phyloP scores from a whole-genome alignment of 2,888 invertebrate species.

The Lithophane ornitopus region DNA sequence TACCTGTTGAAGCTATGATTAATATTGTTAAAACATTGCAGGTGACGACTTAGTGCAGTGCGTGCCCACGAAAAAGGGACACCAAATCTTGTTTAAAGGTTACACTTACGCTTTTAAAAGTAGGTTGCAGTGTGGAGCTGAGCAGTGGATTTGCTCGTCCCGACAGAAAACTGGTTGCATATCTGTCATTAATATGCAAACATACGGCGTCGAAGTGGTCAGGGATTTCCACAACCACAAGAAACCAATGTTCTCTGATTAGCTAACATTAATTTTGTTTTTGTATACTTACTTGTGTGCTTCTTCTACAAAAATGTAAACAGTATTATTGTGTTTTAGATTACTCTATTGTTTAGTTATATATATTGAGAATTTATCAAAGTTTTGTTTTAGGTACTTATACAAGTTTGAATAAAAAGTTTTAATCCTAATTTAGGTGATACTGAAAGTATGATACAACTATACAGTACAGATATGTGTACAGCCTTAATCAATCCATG shows the following conservation, averaged over 20 bases:
- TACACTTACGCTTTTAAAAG: constrained; percentile 87
- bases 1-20: constrained; percentile 42
- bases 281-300: not conserved
- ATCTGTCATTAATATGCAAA: constrained; percentile 87
- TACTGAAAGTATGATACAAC: not conserved
- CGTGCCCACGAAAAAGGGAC: constrained; percentile 87
- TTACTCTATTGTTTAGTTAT: not conserved
- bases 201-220: constrained; percentile 85
- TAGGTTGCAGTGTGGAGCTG: constrained; percentile 86
- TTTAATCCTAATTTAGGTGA: not conserved
- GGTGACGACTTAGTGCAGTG: constrained; percentile 87
- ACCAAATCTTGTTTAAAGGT: constrained; percentile 86
- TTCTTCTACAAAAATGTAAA: constrained; percentile 16
- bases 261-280: constrained; percentile 27
- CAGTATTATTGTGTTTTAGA: constrained; percentile 9
- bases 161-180: constrained; percentile 88
- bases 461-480: not conserved
- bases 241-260: constrained; percentile 84
- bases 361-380: not conserved
- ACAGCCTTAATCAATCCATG: not conserved
- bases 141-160: constrained; percentile 87
- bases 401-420: constrained; percentile 19
- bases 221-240: constrained; percentile 88
- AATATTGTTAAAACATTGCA: constrained; percentile 74
- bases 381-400: not conserved